A percentile compares a stretch with the other conserved stretches of the same genome.
phyloP scores from a whole-genome alignment of 2,888 invertebrate genomes.

The Lymantria dispar region DNA sequence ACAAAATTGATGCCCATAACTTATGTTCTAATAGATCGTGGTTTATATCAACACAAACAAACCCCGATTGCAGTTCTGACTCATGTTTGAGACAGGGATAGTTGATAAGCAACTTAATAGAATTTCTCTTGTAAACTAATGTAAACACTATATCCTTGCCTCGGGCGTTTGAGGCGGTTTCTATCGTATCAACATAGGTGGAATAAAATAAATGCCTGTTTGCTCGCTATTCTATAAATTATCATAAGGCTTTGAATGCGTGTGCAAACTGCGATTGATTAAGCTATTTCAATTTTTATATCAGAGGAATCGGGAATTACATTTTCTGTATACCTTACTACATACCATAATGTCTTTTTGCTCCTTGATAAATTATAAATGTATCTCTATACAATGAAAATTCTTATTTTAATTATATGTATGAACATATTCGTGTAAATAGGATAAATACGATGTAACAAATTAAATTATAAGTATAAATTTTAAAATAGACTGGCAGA shows the following conservation, averaged over 20 bases:
- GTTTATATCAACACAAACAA: not conserved
- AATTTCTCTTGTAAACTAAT: constrained; percentile 46
- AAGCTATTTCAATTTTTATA: constrained; percentile 9
- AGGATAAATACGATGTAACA: too few relatives aligned
- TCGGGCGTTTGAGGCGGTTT: constrained; percentile 38
- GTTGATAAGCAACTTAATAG: constrained; percentile 24
- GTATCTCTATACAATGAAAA: too few relatives aligned
- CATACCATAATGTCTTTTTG: too few relatives aligned
- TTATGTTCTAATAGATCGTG: not conserved
- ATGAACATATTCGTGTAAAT: too few relatives aligned
- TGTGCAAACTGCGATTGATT: constrained; percentile 20
- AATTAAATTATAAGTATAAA: too few relatives aligned
- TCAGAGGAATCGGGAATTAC: not conserved
- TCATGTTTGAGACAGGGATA: constrained; percentile 14
- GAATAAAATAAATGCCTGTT: constrained; percentile 47
- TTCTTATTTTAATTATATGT: too few relatives aligned
- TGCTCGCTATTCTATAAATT: constrained; percentile 50
- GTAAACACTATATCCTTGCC: constrained; percentile 45
- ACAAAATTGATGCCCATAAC: too few relatives aligned
- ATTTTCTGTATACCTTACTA: too few relatives aligned
- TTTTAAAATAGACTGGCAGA: too few relatives aligned
- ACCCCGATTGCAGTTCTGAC: not conserved
- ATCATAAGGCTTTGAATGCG: constrained; percentile 37
- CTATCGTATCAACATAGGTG: constrained; percentile 48
- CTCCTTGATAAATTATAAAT: too few relatives aligned